phyloP scores from a whole-genome alignment of 2,888 invertebrate genomes.

The Phasia obesa region DNA sequence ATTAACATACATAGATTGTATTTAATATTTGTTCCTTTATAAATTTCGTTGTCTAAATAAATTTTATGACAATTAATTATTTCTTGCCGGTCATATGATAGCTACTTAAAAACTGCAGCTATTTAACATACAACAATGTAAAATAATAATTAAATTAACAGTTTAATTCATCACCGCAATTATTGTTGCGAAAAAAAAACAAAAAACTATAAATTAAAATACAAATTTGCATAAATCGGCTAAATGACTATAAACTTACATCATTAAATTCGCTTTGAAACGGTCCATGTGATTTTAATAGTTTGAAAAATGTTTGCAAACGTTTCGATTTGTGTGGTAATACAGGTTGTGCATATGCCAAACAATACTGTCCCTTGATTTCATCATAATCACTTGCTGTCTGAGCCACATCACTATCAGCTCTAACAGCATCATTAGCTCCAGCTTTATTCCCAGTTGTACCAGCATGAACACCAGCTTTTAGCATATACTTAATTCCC shows the following conservation, averaged over 20 bases:
- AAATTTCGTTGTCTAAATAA: too few species aligned
- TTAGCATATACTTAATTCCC: constrained; percentile 73
- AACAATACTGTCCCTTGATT: constrained; percentile 85
- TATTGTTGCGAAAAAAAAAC: neutral
- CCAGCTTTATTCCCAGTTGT: constrained; percentile 63
- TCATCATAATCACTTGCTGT: constrained; percentile 64
- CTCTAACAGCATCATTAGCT: constrained; percentile 36
- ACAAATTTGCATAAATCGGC: constrained; percentile 34
- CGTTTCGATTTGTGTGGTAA: constrained; percentile 83
- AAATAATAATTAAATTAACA: neutral
- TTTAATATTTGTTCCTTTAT: too few species aligned
- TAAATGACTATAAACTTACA: constrained; percentile 83
- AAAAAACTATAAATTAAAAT: constrained; percentile 4
- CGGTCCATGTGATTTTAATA: constrained; percentile 86
- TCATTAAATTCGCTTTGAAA: constrained; percentile 87
- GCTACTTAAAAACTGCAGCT: too few species aligned
- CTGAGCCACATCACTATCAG: constrained; percentile 59
- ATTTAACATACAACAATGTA: too few species aligned
- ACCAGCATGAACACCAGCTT: constrained; percentile 18
- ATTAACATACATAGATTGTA: too few species aligned
- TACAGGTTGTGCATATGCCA: constrained; percentile 85
- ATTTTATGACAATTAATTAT: too few species aligned
- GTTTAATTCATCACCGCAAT: constrained; percentile 17
- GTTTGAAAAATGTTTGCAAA: constrained; percentile 83
- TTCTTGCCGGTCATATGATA: too few species aligned